Conservation (phyloP, 2,113 vertebrate genomes). For the Grammomys dolichurus region DNA sequence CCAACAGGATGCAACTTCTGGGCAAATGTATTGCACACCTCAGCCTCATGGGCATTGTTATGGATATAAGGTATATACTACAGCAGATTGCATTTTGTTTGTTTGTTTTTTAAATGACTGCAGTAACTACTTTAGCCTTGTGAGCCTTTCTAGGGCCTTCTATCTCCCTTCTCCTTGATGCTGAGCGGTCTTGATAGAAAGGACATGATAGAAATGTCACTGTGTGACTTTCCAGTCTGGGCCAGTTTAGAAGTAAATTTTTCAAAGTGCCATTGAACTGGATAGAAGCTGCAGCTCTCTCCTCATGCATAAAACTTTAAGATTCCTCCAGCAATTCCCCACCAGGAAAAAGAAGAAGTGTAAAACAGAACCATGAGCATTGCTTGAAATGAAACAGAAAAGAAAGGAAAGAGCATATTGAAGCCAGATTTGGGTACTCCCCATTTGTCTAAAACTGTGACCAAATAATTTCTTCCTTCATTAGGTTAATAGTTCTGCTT, state of each 20-base stretch:
- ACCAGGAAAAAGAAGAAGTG: background rate
- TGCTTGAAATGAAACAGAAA: background rate
- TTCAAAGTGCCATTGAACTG: slow-evolving; percentile 69
- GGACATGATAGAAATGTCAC: background rate
- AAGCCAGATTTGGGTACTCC: background rate
- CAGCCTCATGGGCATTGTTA: background rate
- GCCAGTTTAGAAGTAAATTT: slow-evolving; percentile 80
- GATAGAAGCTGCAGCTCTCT: slow-evolving; percentile 62
- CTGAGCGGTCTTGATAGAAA: background rate
- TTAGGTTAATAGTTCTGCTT: background rate
- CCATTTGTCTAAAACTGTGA: background rate
- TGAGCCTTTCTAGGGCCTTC: background rate
- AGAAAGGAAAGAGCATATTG: background rate
- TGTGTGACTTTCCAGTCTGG: background rate
- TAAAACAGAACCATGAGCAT: background rate
- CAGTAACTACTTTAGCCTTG: background rate
- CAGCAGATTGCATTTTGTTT: background rate
- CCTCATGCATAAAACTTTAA: slow-evolving; percentile 59
- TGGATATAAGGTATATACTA: background rate
- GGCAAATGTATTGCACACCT: background rate
- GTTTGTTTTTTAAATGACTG: background rate
- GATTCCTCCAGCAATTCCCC: background rate
- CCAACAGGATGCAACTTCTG: background rate
- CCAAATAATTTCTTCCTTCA: background rate
- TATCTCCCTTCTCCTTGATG: background rate